A percentile compares a stretch with the other conserved stretches of the same genome.
Conservation (phyloP, 2,797 vertebrate species). For the Tympanoctomys barrerae region DNA sequence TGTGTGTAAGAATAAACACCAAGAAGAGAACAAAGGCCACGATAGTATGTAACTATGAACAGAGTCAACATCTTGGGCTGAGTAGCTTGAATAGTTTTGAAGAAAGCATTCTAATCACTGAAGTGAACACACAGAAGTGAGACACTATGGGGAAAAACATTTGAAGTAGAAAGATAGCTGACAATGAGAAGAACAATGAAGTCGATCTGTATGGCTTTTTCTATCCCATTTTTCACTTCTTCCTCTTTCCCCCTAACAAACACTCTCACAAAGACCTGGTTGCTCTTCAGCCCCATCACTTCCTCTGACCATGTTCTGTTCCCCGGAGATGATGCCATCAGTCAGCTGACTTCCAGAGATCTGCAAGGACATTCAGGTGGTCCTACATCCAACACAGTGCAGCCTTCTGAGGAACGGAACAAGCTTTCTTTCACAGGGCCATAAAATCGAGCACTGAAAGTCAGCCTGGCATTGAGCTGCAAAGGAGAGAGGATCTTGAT, state of each 20-base stretch:
- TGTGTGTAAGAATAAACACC: neutral
- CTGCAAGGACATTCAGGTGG: too few relatives aligned
- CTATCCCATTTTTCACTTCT: neutral
- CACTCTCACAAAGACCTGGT: neutral
- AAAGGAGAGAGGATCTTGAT: neutral
- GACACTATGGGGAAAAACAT: neutral
- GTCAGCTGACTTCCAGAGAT: neutral
- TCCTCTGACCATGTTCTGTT: neutral
- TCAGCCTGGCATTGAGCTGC: neutral
- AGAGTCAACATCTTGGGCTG: neutral
- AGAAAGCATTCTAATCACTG: neutral
- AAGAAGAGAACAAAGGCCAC: neutral
- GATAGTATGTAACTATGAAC: neutral
- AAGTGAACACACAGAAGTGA: neutral
- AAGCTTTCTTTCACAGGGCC: neutral
- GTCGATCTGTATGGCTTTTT: neutral
- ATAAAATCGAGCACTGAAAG: neutral
- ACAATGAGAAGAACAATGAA: neutral
- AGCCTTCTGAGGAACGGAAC: neutral
- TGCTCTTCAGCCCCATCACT: neutral
- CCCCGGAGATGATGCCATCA: accelerated
- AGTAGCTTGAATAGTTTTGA: neutral
- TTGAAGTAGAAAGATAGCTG: neutral
- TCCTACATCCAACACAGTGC: neutral
- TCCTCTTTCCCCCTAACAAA: neutral